These are phyloP conservation scores for Barnardius zonarius DNA, from an alignment of 2,113 vertebrate species.

Conservation along the genomic window DNA sequence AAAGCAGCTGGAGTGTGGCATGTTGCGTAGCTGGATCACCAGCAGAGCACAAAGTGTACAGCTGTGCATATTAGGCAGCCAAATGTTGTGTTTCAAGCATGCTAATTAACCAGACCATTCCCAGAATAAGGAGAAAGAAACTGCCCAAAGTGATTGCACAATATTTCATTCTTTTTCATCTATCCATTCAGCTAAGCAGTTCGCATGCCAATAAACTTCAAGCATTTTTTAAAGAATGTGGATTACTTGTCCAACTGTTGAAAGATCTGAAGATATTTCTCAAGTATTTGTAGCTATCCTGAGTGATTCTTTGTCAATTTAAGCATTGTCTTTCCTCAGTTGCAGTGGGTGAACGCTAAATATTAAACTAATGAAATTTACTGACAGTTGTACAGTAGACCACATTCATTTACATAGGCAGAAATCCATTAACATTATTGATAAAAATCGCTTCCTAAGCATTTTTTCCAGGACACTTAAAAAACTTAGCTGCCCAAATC, in stretches of 20 bases:
- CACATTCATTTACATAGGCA: background rate
- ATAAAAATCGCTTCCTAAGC: background rate
- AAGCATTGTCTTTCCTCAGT: background rate
- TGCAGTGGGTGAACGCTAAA: background rate
- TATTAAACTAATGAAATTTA: background rate
- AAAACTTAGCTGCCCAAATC: background rate
- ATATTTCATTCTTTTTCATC: background rate
- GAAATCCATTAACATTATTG: background rate
- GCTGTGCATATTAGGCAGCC: slow-evolving; percentile 39
- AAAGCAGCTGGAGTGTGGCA: slow-evolving; percentile 29
- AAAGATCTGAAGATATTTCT: slow-evolving; percentile 35
- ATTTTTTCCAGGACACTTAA: background rate
- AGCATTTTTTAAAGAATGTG: slow-evolving; percentile 20
- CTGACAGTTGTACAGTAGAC: background rate
- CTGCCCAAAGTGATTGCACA: slow-evolving; percentile 24
- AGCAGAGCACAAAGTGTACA: slow-evolving; percentile 38
- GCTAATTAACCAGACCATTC: slow-evolving; percentile 37
- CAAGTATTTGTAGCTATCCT: background rate
- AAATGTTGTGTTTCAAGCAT: slow-evolving; percentile 38
- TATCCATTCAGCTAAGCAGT: background rate
- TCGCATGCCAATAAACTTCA: slow-evolving; percentile 32
- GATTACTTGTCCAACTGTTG: background rate
- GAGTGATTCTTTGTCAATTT: background rate
- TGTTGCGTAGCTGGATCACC: background rate
- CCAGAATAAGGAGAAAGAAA: slow-evolving; percentile 25